These are phyloP conservation scores for Rhodophaea formosa DNA, from an alignment of 2,888 invertebrate species.

Conservation along the genomic window DNA sequence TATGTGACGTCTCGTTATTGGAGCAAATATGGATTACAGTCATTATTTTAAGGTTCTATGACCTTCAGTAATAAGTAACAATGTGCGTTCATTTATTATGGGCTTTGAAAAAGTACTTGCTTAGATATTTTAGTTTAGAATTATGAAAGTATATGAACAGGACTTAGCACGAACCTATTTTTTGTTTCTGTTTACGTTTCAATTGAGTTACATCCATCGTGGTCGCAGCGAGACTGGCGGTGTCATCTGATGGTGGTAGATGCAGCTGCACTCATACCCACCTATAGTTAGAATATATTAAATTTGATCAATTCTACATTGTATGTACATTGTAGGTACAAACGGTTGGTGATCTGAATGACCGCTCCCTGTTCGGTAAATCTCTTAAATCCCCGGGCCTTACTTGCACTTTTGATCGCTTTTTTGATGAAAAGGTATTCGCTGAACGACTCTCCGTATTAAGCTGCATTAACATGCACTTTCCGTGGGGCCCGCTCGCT, in stretches of 20 bases:
- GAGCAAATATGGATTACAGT: constrained; percentile 10
- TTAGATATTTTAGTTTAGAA: no score
- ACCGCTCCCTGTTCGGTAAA: background rate
- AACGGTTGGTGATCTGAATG: background rate
- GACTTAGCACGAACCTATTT: no score
- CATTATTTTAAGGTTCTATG: constrained; percentile 4
- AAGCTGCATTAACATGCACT: constrained; percentile 42
- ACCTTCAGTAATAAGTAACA: background rate
- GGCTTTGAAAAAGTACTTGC: no score
- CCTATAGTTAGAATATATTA: no score
- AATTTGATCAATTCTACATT: no score
- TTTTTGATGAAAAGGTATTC: constrained; percentile 16
- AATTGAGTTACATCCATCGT: no score
- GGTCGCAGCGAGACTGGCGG: no score
- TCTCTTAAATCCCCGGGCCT: constrained; percentile 22
- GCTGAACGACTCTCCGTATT: constrained; percentile 28
- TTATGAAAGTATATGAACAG: no score
- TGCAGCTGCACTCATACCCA: no score
- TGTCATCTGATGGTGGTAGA: no score
- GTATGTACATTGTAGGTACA: background rate
- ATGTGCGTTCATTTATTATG: background rate
- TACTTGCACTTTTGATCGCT: constrained; percentile 9
- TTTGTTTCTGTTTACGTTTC: no score
- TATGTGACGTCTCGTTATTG: constrained; percentile 19
- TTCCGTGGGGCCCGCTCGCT: constrained; percentile 42